Conservation (phyloP, 1,140 invertebrate species). For the Melitaea cinxia region DNA sequence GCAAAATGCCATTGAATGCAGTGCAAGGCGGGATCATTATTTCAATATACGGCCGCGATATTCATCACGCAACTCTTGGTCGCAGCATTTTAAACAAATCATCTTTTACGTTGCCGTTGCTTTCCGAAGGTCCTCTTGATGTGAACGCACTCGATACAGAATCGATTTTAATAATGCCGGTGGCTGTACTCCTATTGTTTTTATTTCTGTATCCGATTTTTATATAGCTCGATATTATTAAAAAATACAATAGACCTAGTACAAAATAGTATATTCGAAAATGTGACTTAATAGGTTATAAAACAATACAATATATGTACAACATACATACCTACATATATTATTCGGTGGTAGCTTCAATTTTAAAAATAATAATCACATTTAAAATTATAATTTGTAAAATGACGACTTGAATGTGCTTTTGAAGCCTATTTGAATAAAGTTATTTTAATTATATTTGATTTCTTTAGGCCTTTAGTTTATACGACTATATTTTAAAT, state of each 20-base stretch:
- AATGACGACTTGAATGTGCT: no score
- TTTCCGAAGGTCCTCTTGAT: constrained; percentile 36
- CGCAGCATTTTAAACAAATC: constrained; percentile 79
- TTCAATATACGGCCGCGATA: constrained; percentile 76
- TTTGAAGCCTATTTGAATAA: no score
- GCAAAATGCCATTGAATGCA: constrained; percentile 81
- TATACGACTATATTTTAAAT: background rate
- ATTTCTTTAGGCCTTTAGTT: background rate
- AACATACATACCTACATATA: no score
- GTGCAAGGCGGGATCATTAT: constrained; percentile 80
- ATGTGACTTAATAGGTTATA: no score
- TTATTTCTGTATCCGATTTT: constrained; percentile 24
- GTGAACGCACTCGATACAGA: constrained; percentile 47
- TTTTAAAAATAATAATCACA: no score
- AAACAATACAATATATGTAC: no score
- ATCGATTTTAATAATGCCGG: constrained; percentile 71
- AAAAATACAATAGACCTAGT: no score
- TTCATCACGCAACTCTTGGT: constrained; percentile 70
- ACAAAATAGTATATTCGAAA: no score
- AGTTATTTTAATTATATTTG: background rate
- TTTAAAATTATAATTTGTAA: no score
- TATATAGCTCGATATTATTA: constrained; percentile 1
- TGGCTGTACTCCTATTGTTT: constrained; percentile 17
- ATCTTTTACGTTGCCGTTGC: constrained; percentile 65
- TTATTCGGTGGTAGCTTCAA: no score